phyloP scores from a whole-genome alignment of 2,113 vertebrate species.

The Dipodomys merriami region DNA sequence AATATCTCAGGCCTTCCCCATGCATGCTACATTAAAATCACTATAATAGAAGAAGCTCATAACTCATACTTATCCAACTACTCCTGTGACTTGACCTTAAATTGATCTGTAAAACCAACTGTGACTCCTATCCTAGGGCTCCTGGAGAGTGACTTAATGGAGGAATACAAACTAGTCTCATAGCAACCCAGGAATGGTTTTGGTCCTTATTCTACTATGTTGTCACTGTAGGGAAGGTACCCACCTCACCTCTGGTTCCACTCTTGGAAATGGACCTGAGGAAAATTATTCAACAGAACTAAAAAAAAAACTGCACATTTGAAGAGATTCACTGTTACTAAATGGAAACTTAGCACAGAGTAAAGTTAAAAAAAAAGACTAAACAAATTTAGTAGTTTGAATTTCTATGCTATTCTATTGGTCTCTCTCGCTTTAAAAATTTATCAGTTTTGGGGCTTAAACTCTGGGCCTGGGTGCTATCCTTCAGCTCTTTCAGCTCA shows the following conservation, averaged over 20 bases:
- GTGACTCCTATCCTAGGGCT: neutral
- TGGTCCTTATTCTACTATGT: neutral
- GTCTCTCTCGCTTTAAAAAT: too few relatives aligned
- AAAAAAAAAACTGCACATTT: neutral
- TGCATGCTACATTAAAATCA: neutral
- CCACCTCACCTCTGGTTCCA: neutral
- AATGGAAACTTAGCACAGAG: constrained; percentile 12
- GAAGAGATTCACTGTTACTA: neutral
- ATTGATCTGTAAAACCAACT: constrained; percentile 34
- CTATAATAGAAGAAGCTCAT: constrained; percentile 46
- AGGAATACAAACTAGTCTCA: neutral
- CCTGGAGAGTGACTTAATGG: neutral
- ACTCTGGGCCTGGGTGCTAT: too few relatives aligned
- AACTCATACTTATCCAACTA: neutral
- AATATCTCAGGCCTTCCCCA: constrained; percentile 48
- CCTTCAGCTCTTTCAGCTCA: too few relatives aligned
- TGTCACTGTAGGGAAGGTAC: neutral
- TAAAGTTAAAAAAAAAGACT: neutral
- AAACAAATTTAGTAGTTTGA: neutral
- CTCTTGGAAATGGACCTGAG: constrained; percentile 18
- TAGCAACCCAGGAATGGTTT: neutral
- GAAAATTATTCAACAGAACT: constrained; percentile 7
- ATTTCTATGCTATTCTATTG: too few relatives aligned
- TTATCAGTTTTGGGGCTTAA: too few relatives aligned
- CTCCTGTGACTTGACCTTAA: constrained; percentile 57